Base-by-base conservation (phyloP, 2,797 vertebrate genomes). In the Trachurus trachurus region DNA sequence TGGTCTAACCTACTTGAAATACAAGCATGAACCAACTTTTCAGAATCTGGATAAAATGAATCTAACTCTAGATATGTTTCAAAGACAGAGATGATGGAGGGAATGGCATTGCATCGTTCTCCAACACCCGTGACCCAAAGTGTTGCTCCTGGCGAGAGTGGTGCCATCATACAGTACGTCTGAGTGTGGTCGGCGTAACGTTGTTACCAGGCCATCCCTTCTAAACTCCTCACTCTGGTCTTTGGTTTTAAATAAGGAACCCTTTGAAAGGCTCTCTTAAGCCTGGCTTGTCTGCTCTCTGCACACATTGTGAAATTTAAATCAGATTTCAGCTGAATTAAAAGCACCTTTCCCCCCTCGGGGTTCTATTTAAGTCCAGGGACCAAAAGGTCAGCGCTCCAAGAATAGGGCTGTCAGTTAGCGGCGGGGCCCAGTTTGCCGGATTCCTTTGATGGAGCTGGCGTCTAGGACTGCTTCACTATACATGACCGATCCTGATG, bases 361-460 rank as follows among this genome's bases (percentile, higher is more conserved):
- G 66, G 87, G 50, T 60, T 89, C 82, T 87, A 86, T 92, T 92
- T 82, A 80, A 86, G 83, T 87, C 77, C 44, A 63, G 37, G n/a
- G 83, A 87, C 80, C 86, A 82, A 87, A 89, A 91, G 92, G 90
- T 93, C 83, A 83, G 17, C 8, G 61, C 62, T 87, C 89, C 62
- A 79, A 87, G 90, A 92, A 93, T 92, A 91, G 88, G 74, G 50
- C 63, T 87, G 89, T 87, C 90, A 85, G 88, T 91, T 88, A 82
- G 84, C 89, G 76, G 45, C 80, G 67, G 82, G 34, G 26, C 26
- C 86, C 74, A 73, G 79, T 86, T 85, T 81, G 80, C 68, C 66
- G 71, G 74, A 82, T 82, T 88, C 75, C 69, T 75, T 74, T 91
- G 83, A 88, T 87, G 75, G 82, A 81, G 62, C 76, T 74, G 1